phyloP scores from a whole-genome alignment of 2,888 invertebrate genomes.

The Sinelater perroti region DNA sequence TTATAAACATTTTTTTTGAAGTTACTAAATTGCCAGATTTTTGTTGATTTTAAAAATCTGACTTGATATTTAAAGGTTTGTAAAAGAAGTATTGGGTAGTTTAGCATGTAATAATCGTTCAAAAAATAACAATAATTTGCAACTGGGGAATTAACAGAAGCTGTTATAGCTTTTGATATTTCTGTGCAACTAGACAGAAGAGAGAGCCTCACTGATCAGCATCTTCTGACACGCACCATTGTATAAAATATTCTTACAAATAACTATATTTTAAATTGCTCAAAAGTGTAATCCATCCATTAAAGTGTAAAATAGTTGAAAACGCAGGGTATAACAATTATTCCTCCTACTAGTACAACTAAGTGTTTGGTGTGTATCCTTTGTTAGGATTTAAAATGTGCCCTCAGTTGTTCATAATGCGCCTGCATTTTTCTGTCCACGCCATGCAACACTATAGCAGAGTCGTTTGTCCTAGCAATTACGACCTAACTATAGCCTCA shows the following conservation, averaged over 20 bases:
- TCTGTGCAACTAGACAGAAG: no score
- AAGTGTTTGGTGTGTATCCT: constrained; percentile 40
- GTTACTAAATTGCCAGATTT: no score
- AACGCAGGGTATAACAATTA: constrained; percentile 56
- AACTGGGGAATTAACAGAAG: no score
- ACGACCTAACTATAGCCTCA: not conserved
- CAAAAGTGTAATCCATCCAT: constrained; percentile 62
- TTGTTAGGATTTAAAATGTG: constrained; percentile 35
- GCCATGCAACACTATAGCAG: constrained; percentile 9
- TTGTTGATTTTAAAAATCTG: no score
- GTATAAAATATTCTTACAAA: constrained; percentile 35
- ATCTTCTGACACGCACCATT: no score
- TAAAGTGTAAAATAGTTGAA: constrained; percentile 51
- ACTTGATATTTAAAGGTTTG: no score
- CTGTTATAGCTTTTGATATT: no score
- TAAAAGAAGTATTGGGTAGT: no score
- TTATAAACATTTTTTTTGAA: no score
- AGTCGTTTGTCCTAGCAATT: constrained; percentile 8
- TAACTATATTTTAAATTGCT: constrained; percentile 53
- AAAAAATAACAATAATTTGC: no score
- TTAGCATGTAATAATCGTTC: no score
- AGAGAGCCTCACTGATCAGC: no score
- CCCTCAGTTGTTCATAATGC: constrained; percentile 18
- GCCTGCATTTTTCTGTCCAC: constrained; percentile 25
- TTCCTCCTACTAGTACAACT: constrained; percentile 46